Conservation (phyloP, 2,888 invertebrate genomes). For the Graphium colonna region DNA sequence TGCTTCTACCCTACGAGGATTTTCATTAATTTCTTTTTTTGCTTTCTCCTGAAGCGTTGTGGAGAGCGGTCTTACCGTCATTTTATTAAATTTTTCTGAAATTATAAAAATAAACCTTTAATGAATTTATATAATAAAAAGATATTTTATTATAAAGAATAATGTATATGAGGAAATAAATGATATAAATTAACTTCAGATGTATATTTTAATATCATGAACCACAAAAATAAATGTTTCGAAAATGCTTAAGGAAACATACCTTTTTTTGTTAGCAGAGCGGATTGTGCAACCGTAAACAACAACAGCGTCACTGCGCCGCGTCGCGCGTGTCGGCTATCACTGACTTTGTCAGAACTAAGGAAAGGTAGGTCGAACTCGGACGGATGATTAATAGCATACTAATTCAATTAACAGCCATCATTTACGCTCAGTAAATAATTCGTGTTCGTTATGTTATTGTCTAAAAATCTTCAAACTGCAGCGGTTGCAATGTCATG, state of each 20-base stretch:
- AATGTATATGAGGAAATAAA: too few species aligned
- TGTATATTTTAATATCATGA: too few species aligned
- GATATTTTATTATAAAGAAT: too few species aligned
- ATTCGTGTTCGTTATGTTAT: constrained; percentile 15
- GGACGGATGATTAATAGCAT: constrained; percentile 18
- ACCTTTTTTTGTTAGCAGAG: constrained; percentile 11
- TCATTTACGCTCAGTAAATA: constrained; percentile 2
- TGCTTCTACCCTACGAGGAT: constrained; percentile 47
- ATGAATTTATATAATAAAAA: too few species aligned
- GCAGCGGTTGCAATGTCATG: not conserved
- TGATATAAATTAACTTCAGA: too few species aligned
- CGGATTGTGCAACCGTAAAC: constrained; percentile 11
- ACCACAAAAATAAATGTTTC: not conserved
- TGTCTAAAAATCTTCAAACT: constrained; percentile 7
- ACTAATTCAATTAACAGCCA: constrained; percentile 18
- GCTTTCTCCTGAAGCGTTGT: constrained; percentile 61
- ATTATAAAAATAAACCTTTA: constrained; percentile 1
- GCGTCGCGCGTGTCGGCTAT: constrained; percentile 7
- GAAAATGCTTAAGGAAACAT: not conserved
- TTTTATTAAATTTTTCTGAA: constrained; percentile 28
- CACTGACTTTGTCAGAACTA: constrained; percentile 14
- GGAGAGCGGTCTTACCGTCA: constrained; percentile 54
- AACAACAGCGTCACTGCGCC: constrained; percentile 10
- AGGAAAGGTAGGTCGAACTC: constrained; percentile 18
- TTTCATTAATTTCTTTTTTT: constrained; percentile 69